A percentile compares a stretch with the other conserved stretches of the same genome.
Conservation (phyloP, 2,113 vertebrate genomes). For the Cavia aperea region DNA sequence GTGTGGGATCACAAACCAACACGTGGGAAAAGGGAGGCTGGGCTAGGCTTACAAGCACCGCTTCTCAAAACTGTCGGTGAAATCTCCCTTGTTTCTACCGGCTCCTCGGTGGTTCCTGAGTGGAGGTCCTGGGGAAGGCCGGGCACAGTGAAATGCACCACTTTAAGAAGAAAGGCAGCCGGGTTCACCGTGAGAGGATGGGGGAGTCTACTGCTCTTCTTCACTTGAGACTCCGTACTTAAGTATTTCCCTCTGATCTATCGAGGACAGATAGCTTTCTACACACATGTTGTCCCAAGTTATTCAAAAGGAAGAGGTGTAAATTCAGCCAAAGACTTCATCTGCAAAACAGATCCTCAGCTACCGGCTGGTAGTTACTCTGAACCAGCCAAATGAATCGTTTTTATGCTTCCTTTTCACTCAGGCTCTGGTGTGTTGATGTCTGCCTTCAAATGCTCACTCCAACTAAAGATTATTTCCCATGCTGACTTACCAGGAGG, state of each 20-base stretch:
- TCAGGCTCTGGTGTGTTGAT: background rate
- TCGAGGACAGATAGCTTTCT: background rate
- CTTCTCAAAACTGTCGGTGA: background rate
- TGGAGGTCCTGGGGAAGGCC: background rate
- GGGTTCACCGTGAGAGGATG: background rate
- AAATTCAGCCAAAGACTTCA: background rate
- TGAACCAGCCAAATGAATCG: background rate
- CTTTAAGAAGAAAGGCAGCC: background rate
- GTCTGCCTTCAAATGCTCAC: conserved; percentile 26
- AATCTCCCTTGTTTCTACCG: background rate
- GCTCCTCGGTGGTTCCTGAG: background rate
- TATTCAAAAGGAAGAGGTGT: background rate
- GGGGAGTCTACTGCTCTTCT: background rate
- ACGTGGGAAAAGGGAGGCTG: background rate
- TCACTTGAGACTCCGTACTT: background rate
- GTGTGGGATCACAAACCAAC: background rate
- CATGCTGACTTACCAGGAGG: background rate
- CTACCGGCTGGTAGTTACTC: background rate
- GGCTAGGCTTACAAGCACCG: background rate
- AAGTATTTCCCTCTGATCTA: background rate
- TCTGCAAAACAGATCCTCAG: background rate
- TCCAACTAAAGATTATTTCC: background rate
- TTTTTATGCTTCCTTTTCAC: background rate
- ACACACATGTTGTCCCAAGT: background rate
- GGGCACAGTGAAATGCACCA: background rate